These are phyloP conservation scores for Coenobita brevimanus DNA, from an alignment of 1,140 invertebrate species.

Conservation along the genomic window DNA sequence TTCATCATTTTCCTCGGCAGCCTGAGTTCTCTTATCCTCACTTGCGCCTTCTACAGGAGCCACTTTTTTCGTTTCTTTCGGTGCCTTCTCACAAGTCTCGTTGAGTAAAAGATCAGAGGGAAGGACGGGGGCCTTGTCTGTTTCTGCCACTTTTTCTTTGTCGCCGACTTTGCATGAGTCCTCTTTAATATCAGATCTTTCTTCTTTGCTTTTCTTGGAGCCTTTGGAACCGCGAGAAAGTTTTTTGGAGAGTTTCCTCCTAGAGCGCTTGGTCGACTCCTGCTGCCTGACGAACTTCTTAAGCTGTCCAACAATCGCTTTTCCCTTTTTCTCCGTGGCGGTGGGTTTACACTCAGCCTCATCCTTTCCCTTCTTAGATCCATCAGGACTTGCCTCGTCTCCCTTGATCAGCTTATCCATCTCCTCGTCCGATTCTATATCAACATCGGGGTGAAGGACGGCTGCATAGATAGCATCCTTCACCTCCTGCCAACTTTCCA, in stretches of 20 bases:
- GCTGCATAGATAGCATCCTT: conserved; percentile 67
- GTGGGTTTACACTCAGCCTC: conserved; percentile 14
- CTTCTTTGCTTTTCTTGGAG: conserved; percentile 12
- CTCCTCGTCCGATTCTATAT: conserved; percentile 68
- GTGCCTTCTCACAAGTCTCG: neutral
- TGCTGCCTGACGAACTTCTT: conserved; percentile 66
- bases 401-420: conserved; percentile 64
- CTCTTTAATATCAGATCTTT: neutral
- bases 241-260: conserved; percentile 24
- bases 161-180: neutral
- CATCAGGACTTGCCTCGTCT: conserved; percentile 10
- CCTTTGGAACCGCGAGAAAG: neutral
- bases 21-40: neutral
- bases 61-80: neutral
- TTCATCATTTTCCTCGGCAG: neutral
- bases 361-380: neutral
- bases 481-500: conserved; percentile 61
- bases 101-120: neutral
- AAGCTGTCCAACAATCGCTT: conserved; percentile 63
- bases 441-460: conserved; percentile 65
- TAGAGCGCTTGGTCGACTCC: conserved; percentile 39
- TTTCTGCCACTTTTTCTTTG: neutral
- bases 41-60: neutral
- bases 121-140: neutral
- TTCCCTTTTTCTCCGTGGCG: conserved; percentile 41